A percentile compares a stretch with the other conserved stretches of the same genome.
These are phyloP conservation scores for Barnardius zonarius DNA, from an alignment of 2,113 vertebrate species.

Conservation along the genomic window DNA sequence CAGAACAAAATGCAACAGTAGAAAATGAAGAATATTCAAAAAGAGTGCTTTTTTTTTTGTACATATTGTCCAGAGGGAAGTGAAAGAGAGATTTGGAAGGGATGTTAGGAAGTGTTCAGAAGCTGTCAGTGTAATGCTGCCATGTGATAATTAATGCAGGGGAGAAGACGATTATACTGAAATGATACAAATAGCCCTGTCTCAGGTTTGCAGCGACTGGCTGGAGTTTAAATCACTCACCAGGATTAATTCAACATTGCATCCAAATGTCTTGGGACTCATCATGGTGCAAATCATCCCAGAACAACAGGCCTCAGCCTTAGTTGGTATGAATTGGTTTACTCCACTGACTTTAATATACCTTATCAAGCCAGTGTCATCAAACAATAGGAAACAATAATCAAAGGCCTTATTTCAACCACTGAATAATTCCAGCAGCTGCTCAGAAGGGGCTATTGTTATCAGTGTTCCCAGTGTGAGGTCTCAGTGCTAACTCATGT, in stretches of 20 bases:
- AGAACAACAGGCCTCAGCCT: neutral
- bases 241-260: slow-evolving; percentile 47
- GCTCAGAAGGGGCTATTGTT: neutral
- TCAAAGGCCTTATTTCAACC: neutral
- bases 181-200: slow-evolving; percentile 48
- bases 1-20: neutral
- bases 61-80: slow-evolving; percentile 35
- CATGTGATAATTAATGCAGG: slow-evolving; percentile 57
- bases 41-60: neutral
- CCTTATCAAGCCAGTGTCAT: neutral
- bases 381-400: slow-evolving; percentile 30
- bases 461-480: neutral
- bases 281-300: neutral
- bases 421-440: neutral
- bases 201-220: slow-evolving; percentile 47
- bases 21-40: neutral
- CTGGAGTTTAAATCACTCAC: slow-evolving; percentile 12
- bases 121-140: slow-evolving; percentile 47
- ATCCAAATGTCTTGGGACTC: slow-evolving; percentile 19
- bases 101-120: slow-evolving; percentile 37
- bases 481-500: neutral
- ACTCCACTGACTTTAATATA: neutral
- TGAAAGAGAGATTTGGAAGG: slow-evolving; percentile 12
- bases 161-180: slow-evolving; percentile 16
- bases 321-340: neutral